Evolutionary conservation across 2,888 invertebrate species (phyloP).

Genomic region (Eristalinus aeneus): DNA sequence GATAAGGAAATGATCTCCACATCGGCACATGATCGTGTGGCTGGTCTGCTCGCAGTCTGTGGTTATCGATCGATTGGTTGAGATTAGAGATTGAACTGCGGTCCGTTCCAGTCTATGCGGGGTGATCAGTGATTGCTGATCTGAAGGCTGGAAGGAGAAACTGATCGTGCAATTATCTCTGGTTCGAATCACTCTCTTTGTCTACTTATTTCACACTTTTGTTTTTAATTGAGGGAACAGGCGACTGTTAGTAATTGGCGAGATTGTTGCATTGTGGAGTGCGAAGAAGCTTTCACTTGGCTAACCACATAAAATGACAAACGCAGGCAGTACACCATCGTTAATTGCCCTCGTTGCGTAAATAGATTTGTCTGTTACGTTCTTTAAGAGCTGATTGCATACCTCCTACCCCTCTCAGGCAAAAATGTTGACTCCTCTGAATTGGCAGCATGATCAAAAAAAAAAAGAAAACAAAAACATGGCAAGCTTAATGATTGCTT

Average conservation of each 20-base stretch:
- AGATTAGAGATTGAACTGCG: not conserved
- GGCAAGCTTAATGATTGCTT: too few relatives aligned
- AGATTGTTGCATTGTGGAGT: not conserved
- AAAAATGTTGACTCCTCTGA: too few relatives aligned
- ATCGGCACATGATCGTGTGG: conserved; percentile 51
- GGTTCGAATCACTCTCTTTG: not conserved
- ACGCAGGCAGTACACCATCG: too few relatives aligned
- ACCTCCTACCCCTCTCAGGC: too few relatives aligned
- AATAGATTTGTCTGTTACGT: too few relatives aligned
- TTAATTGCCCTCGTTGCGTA: too few relatives aligned
- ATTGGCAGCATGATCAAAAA: too few relatives aligned
- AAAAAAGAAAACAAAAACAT: too few relatives aligned
- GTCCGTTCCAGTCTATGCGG: not conserved
- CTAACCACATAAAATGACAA: too few relatives aligned
- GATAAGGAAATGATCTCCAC: conserved; percentile 40
- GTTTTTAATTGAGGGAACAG: not conserved
- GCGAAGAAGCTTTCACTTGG: not conserved
- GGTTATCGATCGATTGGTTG: conserved; percentile 35
- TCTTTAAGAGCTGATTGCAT: too few relatives aligned
- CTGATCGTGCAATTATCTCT: not conserved
- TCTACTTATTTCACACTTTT: not conserved
- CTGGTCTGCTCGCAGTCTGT: not conserved
- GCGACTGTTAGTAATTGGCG: not conserved
- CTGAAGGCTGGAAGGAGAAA: not conserved
- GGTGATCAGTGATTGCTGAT: not conserved